Evolutionary conservation across 2,113 vertebrate species (phyloP), one percentile per base, ranked within the genome.

Genomic region (Thunnus maccoyii): DNA sequence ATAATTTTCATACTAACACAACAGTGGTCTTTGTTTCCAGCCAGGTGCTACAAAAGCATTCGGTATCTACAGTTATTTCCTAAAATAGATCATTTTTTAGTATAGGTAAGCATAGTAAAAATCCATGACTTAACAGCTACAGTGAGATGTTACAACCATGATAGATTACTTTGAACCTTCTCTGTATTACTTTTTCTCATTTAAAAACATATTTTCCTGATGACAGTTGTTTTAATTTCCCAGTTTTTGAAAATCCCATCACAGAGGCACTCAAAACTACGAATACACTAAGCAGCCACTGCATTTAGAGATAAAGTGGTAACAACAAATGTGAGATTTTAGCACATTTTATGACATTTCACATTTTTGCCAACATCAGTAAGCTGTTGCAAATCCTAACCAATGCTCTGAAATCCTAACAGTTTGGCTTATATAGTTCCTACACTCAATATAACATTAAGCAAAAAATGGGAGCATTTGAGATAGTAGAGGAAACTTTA

Each of bases 331-430:
- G 7, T n/a, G 51, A 30, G 15, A 17, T 76, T 82, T 47, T 50
- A 62, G 15, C 22, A 27, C 48, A 56, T 58, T 44, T 57, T 47
- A 22, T 65, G 66, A 32, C 48, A 65, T 57, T 80, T 80, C 2
- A 64, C 27, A 51, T 57, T 47, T 61, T 54, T 60, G 47, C 12
- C 20, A 74, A 46, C 70, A 48, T 62, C 20, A 46, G 17, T 22
- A 46, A 58, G 44, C n/a, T 69, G 64, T 22, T 27, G 65, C 44
- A 50, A 46, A 65, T 70, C 36, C 36, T 41, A 41, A 41, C 36
- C 36, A 41, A 41, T 41, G 9, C 36, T 30, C 27, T 30, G 27
- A 30, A 30, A 30, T 30, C 27, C 27, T 30, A 30, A 30, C 27
- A 30, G 27, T 30, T 30, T 30, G 27, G 27, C 27, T 41, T 41